These are phyloP conservation scores for Melipona bicolor DNA, from an alignment of 2,888 invertebrate species.

Conservation along the genomic window DNA sequence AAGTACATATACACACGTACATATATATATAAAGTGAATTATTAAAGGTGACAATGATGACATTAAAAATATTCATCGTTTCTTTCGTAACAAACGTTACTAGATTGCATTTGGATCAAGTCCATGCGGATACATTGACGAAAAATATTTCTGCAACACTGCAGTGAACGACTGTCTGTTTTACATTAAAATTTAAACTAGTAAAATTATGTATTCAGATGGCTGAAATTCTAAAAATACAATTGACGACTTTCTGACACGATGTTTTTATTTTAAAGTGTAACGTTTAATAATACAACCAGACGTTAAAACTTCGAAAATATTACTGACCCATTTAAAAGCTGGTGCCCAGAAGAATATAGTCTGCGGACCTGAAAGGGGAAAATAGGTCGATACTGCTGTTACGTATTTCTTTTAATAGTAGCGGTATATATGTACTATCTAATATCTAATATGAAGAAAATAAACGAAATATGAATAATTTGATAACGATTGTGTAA, in stretches of 20 bases:
- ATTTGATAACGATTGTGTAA: background rate
- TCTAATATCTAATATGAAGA: background rate
- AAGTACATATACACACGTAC: background rate
- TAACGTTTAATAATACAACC: slow-evolving; percentile 3
- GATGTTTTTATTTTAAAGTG: background rate
- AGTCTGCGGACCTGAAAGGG: slow-evolving; percentile 95
- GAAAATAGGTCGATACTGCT: slow-evolving; percentile 50
- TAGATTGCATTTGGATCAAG: slow-evolving; percentile 39
- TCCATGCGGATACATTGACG: slow-evolving; percentile 25
- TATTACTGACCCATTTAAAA: slow-evolving; percentile 96
- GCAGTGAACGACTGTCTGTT: slow-evolving; percentile 33
- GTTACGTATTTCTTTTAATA: slow-evolving; percentile 24
- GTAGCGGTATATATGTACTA: background rate
- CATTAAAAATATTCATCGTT: slow-evolving; percentile 11
- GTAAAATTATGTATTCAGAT: background rate
- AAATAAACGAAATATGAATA: background rate
- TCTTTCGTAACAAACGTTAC: slow-evolving; percentile 28
- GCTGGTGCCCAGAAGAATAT: slow-evolving; percentile 99
- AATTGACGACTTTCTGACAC: background rate
- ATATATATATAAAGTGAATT: slow-evolving; percentile 1
- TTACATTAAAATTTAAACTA: slow-evolving; percentile 22
- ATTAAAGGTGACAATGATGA: background rate
- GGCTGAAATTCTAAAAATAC: background rate
- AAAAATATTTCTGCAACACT: slow-evolving; percentile 54
- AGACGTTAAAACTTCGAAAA: slow-evolving; percentile 27